Evolutionary conservation across 2,888 invertebrate genomes (phyloP), one percentile per base, ranked within the genome.

Genomic region (Amphimallon solstitiale): DNA sequence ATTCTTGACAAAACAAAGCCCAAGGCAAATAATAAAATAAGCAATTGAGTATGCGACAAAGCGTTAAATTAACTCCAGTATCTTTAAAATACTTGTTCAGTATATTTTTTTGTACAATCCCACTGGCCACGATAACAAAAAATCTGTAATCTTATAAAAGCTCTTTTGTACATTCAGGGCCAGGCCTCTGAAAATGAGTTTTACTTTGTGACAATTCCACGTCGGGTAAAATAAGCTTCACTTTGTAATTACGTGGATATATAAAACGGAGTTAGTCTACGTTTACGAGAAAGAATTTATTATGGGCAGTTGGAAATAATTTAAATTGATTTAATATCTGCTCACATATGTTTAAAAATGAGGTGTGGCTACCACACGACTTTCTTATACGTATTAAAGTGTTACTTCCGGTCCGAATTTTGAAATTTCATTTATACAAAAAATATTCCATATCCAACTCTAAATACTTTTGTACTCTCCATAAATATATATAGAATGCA

Each of bases 31-130:
- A 54, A 38, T 54, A 54, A 54, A 54, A 38, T 9, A 38, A 52
- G 5, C 37, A 37, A 52, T 52, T 37, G 52, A 54, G 54, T 54
- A 34, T 19, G 38, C 7, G 38, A 54, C 37, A 54, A 54, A 54
- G 38, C 9, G 21, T 12, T 5, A 54, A 54, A 54, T 54, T 54
- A 52, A 19, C 54, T n/a, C n/a, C 21, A 6, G 21, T 38, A 19
- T 38, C 38, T 54, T 38, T 54, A 54, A 19, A 54, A 21, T 21
- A 12, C 38, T 34, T 38, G 54, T 54, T 54, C 38, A 38, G 54
- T 38, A n/a, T 21, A 38, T 12, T 54, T 38, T 54, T 54, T 54
- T 15, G 12, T 12, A 37, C 17, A 12, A 19, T 21, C 2, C 38
- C 21, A 19, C 21, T 19, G 12, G 38, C 6, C 21, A 12, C 37